Evolutionary conservation across 2,113 vertebrate species (phyloP), one percentile per base, ranked within the genome.

Genomic region (Oncorhynchus mykiss): DNA sequence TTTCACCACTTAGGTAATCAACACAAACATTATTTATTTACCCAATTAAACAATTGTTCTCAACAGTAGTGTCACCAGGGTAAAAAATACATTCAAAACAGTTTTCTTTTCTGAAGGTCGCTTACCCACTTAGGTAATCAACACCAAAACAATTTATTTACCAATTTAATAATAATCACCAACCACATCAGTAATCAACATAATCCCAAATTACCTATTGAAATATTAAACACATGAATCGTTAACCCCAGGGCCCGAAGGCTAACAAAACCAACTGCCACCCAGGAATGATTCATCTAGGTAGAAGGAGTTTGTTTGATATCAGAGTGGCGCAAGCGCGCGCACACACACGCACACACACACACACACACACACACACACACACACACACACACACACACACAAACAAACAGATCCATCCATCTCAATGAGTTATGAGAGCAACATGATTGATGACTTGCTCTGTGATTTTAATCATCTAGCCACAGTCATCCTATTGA

Each of bases 391-490:
- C 29, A 29, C 29, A 29, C 29, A 51, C 13, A 54, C 14, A 71
- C 2, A 14, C 70, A 0, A 57, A 29, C 51, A 0, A 51, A 25
- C 51, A 65, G 69, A 77, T 68, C 54, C 51, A 1, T 82, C 57
- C 75, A 62, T 45, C 54, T 25, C 54, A 25, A 72, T 70, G 73
- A 29, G 20, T 67, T 67, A 72, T 74, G 78, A 77, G 77, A 71
- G 59, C 57, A 39, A 67, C 22, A 68, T 83, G 84, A 91, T 83
- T 72, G 85, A 89, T 85, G 87, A 87, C 73, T 79, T 71, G 75
- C 65, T 49, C 81, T 76, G 72, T 72, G 74, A 85, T 83, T 89
- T 90, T 87, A 91, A 90, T 91, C 86, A 90, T 60, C 69, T 73
- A 80, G 74, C 72, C 70, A 6, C 69, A 6, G 48, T 54, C 51